Base-by-base conservation (phyloP, 2,797 vertebrate species). In the Nothura maculosa region DNA sequence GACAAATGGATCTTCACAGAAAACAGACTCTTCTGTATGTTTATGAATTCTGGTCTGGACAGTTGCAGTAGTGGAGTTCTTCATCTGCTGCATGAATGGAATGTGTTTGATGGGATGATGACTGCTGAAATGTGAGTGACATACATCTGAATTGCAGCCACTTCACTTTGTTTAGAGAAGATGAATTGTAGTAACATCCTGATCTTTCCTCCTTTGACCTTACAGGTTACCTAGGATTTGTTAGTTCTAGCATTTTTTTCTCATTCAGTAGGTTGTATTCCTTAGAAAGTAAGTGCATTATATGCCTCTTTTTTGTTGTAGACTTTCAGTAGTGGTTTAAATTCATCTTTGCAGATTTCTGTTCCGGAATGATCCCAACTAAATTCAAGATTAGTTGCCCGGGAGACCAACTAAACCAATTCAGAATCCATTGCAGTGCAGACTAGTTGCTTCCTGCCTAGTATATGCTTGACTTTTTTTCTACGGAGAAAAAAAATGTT, bases 331-430 rank as follows among this genome's bases (percentile, higher is more conserved):
- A 63, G 61, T 57, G 45, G 34, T 87, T 42, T 88, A 78, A 94
- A 62, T 89, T 79, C 10, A 57, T 63, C 67, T 73, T 47, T 78
- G 40, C 25, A 69, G 66, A 50, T 36, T 34, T 92, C 38, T 68
- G 6, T 68, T 93, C 67, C 22, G 24, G 64, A 86, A 63, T 10
- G 25, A 61, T 43, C 45, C 57, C 48, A 85, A 77, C 82, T 75
- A 90, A 90, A 94, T 93, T 93, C 77, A 92, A 81, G 77, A 81
- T 82, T 58, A 92, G 86, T 92, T 91, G 79, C 62, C 77, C 63
- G 42, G 90, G 85, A 82, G 78, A 91, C 75, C 63, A 87, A 81
- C 66, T 68, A 91, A 90, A 92, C 62, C 73, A 92, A 68, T 90
- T 79, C 81, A 43, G 67, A 74, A 54, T 52, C 74, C 74, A 73